Evolutionary conservation across 23 tunicate genomes (phyloP).

Genomic region (Halocynthia roretzi): DNA sequence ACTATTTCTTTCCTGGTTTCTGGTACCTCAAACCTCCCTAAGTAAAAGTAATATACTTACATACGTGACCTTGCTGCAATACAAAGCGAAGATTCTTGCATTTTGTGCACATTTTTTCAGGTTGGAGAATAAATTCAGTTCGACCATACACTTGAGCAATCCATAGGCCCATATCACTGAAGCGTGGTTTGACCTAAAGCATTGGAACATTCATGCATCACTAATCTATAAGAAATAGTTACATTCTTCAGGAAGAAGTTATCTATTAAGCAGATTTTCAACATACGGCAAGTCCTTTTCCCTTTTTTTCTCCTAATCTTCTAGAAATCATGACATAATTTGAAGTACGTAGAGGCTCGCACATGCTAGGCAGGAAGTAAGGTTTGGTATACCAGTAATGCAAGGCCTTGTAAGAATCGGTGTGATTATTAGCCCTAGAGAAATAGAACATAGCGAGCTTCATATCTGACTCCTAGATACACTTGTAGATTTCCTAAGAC

Average conservation of each 20-base stretch:
- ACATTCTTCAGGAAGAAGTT: no score
- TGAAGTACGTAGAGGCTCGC: slow-evolving; percentile 35
- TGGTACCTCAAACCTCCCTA: not conserved
- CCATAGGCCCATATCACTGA: slow-evolving; percentile 48
- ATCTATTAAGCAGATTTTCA: no score
- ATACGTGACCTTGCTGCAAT: slow-evolving; percentile 38
- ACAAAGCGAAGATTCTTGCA: slow-evolving; percentile 27
- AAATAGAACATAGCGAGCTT: not conserved
- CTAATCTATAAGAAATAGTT: not conserved
- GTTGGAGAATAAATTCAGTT: slow-evolving; percentile 43
- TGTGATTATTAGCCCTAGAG: slow-evolving; percentile 38
- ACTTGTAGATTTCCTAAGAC: not conserved
- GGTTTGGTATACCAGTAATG: slow-evolving; percentile 61
- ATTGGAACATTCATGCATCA: not conserved
- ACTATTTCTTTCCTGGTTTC: not conserved
- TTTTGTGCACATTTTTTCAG: slow-evolving; percentile 20
- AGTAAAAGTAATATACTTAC: slow-evolving; percentile 20
- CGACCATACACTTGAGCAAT: slow-evolving; percentile 53
- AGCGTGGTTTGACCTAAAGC: slow-evolving; percentile 9
- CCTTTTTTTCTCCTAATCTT: slow-evolving; percentile 11
- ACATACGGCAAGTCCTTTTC: slow-evolving; percentile 33
- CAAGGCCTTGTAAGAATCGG: slow-evolving; percentile 30
- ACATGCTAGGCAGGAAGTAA: slow-evolving; percentile 80
- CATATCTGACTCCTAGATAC: not conserved
- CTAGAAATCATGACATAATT: slow-evolving; percentile 49